Base-by-base conservation (phyloP, 1,140 invertebrate species). In the Harlomillsia oculata region DNA sequence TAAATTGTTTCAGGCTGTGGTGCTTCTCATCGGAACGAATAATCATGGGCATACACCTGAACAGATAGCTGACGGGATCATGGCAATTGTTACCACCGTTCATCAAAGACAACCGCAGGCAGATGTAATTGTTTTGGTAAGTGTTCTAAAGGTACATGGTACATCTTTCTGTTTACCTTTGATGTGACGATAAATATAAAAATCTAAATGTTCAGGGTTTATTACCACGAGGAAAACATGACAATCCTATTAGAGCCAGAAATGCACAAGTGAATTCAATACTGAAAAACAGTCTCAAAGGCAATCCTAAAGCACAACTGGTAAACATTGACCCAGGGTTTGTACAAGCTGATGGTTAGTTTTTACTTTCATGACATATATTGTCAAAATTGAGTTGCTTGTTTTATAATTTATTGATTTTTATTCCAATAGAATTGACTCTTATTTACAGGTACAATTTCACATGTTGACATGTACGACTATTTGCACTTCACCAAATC, bases 381-480 rank as follows among this genome's bases (percentile, higher is more conserved):
- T n/a, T n/a, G n/a, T 41, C 6, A 41, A 41, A 41, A 41, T 41
- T 41, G 40, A n/a, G n/a, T 36, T 20, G 13, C n/a, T 50, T 37
- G 5, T 37, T 50, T 23, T 50, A 21, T 5, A 8, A 43, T 43
- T 43, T 21, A 52, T 39, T 39, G 21, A 40, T 52, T 52, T 40
- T 9, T 8, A 34, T n/a, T 34, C 32, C 32, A 34, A 9, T 34
- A 8, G 32, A 34, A 9, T 34, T 34, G 32, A 34, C 8, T 9
- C 8, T 34, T 70, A 72, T 45, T 72, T 52, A 20, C 16, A 65
- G 63, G 84, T 8, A 80, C 78, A 21, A 89, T 93, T 52, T 85
- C 82, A 69, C 84, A 87, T 68, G 81, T 82, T 67, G 89, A 92
- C 69, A 87, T 93, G 84, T 81, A 83, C 67, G 90, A 94, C 72